Base-by-base conservation (phyloP, 1,140 invertebrate genomes). In the Goniozus legneri region DNA sequence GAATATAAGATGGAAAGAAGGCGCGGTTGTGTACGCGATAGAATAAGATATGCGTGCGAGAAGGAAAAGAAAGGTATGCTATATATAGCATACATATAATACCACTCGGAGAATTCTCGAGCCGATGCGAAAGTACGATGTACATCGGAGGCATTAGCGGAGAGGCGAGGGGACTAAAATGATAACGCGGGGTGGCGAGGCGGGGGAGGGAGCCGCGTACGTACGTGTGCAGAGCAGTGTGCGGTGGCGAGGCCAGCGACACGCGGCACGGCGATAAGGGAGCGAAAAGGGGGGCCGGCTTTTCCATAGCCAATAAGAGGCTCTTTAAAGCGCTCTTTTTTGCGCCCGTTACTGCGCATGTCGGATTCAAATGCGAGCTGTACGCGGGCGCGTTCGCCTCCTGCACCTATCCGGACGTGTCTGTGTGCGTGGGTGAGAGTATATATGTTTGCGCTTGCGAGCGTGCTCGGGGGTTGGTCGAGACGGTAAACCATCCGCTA, bases 271-370 rank as follows among this genome's bases (percentile, higher is more conserved):
- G 60, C 60, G 54, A 62, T 60, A 58, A 54, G 49, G 58, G n/a
- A n/a, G n/a, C n/a, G n/a, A n/a, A n/a, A n/a, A 56, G 60, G 63
- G 61, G 62, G 54, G 57, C 47, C 54, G 52, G 56, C 47, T 55
- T 64, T 61, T 52, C 69, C 62, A 72, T 71, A 70, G 65, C 70
- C 71, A 74, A 75, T 74, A 72, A 74, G 71, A 72, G 64, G 59
- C 68, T 72, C 67, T 72, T 75, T 71, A 73, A 73, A 75, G 65
- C 62, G 60, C 67, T 64, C 58, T 62, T 69, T n/a, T 72, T 69
- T 67, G 57, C 47, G 54, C 54, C 51, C 56, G 38, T 41, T 47
- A 64, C 56, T 71, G 69, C 71, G 71, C 69, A 72, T 70, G 69
- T 57, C 64, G 62, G 62, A 71, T 73, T 73, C 62, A 66, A 68